Evolutionary conservation across 1,140 invertebrate species (phyloP), one percentile per base, ranked within the genome.

Genomic region (Acromyrmex heyeri): DNA sequence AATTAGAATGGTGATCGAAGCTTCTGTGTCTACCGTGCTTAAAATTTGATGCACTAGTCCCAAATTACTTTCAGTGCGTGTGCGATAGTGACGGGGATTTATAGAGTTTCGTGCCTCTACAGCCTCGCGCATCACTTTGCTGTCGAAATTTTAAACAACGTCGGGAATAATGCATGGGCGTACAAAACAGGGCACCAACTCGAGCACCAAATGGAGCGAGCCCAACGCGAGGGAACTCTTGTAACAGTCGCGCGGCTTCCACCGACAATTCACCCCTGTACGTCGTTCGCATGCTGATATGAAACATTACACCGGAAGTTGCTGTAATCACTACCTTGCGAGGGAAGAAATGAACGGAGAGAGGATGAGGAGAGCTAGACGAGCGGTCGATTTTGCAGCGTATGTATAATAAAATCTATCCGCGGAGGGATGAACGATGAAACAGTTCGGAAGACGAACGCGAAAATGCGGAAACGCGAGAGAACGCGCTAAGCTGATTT

Each of bases 261-360:
- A 18, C 69, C 55, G 67, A 82, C 69, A 87, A 38, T 72, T 65
- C 10, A 0, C n/a, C 44, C 18, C 21, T 21, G 27, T 18, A 48
- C 75, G 3, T 53, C 67, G 89, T 87, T 91, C 86, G 86, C 85
- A 91, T 88, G 75, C 86, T 91, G 85, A 91, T 89, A 87, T 87
- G 87, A 87, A 72, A 48, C 61, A 83, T 69, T 81, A 57, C 44
- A 34, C 34, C 34, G 70, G 67, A 88, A 91, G 77, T 89, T 86
- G 65, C 38, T 81, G 30, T 76, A 88, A 91, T 87, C 82, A 86
- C 27, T 69, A 18, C 44, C 57, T 81, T 62, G 55, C 21, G 48
- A 44, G 27, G 16, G 14, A 57, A 55, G 44, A 34, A 21, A 62
- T 4, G 30, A 27, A n/a, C n/a, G 10, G 6, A 50, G 21, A 48